phyloP scores from a whole-genome alignment of 2,113 vertebrate genomes.

The Sterna hirundo region DNA sequence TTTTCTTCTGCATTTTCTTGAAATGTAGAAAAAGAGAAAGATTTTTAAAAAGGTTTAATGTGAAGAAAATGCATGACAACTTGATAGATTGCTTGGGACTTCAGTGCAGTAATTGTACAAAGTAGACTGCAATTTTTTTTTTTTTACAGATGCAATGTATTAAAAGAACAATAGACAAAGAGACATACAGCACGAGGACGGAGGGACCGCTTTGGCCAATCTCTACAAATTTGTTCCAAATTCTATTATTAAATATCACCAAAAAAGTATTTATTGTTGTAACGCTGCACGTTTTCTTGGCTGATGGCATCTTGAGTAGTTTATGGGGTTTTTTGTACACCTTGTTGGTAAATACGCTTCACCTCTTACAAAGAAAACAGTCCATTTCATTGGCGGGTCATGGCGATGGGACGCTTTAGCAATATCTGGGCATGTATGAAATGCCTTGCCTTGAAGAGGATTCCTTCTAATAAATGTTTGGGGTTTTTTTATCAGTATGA shows the following conservation, averaged over 20 bases:
- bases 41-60: slow-evolving; percentile 3
- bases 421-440: neutral
- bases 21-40: neutral
- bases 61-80: slow-evolving; percentile 33
- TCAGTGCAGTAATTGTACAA: slow-evolving; percentile 34
- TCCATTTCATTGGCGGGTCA: neutral
- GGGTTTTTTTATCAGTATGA: neutral
- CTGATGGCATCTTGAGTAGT: neutral
- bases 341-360: neutral
- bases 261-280: neutral
- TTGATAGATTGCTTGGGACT: slow-evolving; percentile 51
- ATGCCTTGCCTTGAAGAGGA: neutral
- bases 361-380: neutral
- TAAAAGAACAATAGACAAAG: slow-evolving; percentile 49
- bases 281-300: neutral
- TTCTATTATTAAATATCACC: slow-evolving; percentile 21
- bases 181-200: neutral
- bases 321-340: neutral
- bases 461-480: neutral
- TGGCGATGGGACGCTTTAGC: neutral
- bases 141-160: slow-evolving; percentile 4
- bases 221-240: slow-evolving; percentile 6
- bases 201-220: neutral
- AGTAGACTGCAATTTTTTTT: slow-evolving; percentile 11
- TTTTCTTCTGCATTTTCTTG: slow-evolving; percentile 27